Evolutionary conservation across 2,888 invertebrate species (phyloP).

Genomic region (Mermis nigrescens): DNA sequence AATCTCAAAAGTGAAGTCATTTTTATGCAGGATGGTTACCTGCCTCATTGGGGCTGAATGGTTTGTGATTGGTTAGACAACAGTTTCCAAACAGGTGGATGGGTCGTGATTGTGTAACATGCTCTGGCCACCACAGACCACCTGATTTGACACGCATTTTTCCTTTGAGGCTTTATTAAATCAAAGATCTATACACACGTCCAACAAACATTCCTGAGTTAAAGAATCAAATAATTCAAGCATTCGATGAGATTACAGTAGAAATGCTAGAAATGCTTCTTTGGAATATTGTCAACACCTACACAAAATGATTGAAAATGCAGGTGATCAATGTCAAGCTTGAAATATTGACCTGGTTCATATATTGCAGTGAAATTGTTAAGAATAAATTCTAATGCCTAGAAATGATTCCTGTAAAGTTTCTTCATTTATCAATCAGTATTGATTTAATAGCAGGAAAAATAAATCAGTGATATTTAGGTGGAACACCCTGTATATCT

Average conservation of each 20-base stretch:
- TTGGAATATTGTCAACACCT: neutral
- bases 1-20: neutral
- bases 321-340: neutral
- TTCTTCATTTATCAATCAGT: neutral
- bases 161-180: slow-evolving; percentile 1
- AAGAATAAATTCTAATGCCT: neutral
- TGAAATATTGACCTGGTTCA: neutral
- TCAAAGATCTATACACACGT: neutral
- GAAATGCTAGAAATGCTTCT: neutral
- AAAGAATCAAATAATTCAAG: neutral
- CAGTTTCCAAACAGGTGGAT: slow-evolving; percentile 4
- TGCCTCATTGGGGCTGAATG: neutral
- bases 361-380: neutral
- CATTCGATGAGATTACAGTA: neutral
- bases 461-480: neutral
- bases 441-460: neutral
- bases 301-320: neutral
- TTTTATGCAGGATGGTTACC: neutral
- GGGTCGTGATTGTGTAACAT: neutral
- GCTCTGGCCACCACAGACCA: neutral
- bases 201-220: neutral
- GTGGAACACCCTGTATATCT: neutral
- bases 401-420: neutral
- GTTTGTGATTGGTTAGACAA: neutral
- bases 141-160: slow-evolving; percentile 12